Base-by-base conservation (phyloP, 1,140 invertebrate genomes). In the Caenorhabditis inopinata region DNA sequence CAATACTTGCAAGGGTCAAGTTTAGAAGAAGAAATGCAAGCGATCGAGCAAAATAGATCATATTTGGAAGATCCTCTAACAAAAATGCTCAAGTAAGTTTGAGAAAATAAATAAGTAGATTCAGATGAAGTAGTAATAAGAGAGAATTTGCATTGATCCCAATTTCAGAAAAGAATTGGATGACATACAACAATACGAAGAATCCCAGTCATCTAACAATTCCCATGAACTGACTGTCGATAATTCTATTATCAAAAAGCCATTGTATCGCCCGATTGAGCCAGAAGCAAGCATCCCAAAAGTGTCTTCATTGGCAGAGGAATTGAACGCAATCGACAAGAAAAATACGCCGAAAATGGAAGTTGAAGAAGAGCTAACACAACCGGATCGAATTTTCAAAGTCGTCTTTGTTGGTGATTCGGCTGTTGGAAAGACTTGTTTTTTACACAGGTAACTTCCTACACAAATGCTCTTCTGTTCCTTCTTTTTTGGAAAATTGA, bases 321-420 rank as follows among this genome's bases (percentile, higher is more conserved):
- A 84, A 81, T 25, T 84, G 49, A 75, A 48, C 14, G 83, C 58
- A 38, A 38, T 68, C 9, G 32, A 12, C 1, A 68, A 27, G 7
- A 68, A 68, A 38, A n/a, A 21, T 1, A 2, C 2, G 21, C 58
- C 12, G 21, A 68, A 74, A 48, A 78, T 81, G 25, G 80, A 76
- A 16, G 11, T 46, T n/a, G 46, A 58, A 18, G 47, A 86, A 84
- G 84, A 87, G 23, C 49, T 83, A 0, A 68, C 76, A 12, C 85
- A 83, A 7, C 89, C 89, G 42, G 89, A 91, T 78, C 83, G 91
- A 74, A 85, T 92, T 21, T 92, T 91, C 87, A 92, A 92, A 87
- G 90, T 92, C 11, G 91, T 92, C 2, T 91, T 92, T 87, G 90
- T 92, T 45, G 91, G 92, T 3, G 92, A 92, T 83, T 91, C 91